Base-by-base conservation (phyloP, 2,888 invertebrate genomes). In the Dendrolimus pini region DNA sequence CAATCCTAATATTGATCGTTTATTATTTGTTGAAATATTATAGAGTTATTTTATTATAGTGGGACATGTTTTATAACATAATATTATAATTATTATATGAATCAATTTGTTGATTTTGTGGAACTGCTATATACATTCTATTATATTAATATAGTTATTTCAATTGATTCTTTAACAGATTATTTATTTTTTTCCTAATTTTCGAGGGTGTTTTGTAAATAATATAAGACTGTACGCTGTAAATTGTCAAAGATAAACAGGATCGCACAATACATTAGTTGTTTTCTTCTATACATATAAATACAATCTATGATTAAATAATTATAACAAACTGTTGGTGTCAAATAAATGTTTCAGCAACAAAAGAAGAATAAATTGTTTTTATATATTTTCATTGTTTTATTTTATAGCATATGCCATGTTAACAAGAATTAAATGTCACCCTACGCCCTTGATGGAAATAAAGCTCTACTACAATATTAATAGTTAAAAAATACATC, bases 141-240 rank as follows among this genome's bases (percentile, higher is more conserved):
- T 47, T 47, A 47, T 9, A 47, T 47, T 9, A 42, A 42, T 8
- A 42, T 8, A 10, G 9, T 12, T 47, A 47, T 47, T 47, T 9
- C 9, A 47, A 47, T 47, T 10, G 9, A 47, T 8, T 47, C 6
- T 47, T 47, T 47, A 47, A 12, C 61, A 59, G 3, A 30, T 6
- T 30, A 6, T 30, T 30, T 30, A 30, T 3, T 30, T 30, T 6
- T 30, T 30, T 30, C 6, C 0, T 30, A 30, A 30, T 30, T 30
- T 30, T 30, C 30, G 30, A 1, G 30, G 30, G 30, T 30, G 30
- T 30, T 62, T 62, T 77, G 73, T 77, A 74, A 72, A 75, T 80
- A 75, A 73, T 70, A 74, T 79, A 82, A 85, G 84, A 85, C 85
- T 85, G 84, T 83, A 74, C 68, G 71, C 78, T 68, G 74, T 74